Conservation (phyloP, 2,113 vertebrate genomes). For the Archilochus colubris region DNA sequence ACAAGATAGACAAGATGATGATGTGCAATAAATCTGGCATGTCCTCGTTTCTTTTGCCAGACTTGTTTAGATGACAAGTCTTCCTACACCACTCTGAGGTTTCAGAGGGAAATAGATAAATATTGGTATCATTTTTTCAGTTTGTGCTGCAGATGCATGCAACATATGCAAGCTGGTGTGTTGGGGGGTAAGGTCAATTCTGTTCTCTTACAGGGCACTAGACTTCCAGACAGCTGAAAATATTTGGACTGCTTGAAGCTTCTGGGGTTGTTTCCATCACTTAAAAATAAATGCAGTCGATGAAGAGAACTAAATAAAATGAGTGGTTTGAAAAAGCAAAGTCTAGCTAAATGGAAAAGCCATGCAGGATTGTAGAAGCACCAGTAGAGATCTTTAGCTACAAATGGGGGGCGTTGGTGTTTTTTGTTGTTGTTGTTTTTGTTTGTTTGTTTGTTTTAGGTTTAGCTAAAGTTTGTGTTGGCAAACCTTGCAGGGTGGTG, state of each 20-base stretch:
- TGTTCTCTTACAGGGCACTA: background rate
- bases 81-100: background rate
- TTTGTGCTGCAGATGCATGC: background rate
- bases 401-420: background rate
- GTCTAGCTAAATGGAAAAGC: background rate
- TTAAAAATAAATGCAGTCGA: background rate
- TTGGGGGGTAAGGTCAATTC: background rate
- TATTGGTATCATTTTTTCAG: background rate
- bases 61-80: background rate
- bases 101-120: background rate
- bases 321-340: background rate
- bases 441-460: fast-evolving
- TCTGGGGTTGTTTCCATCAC: background rate
- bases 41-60: background rate
- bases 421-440: too few species aligned
- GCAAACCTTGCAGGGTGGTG: background rate
- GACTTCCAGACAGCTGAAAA: background rate
- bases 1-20: background rate
- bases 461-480: background rate
- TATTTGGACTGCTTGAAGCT: background rate
- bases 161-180: fast-evolving
- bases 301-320: background rate
- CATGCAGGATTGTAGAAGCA: background rate
- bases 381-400: background rate
- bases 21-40: background rate